Conservation (phyloP, 2,113 vertebrate genomes). For the Hypocryptadius cinnamomeus region DNA sequence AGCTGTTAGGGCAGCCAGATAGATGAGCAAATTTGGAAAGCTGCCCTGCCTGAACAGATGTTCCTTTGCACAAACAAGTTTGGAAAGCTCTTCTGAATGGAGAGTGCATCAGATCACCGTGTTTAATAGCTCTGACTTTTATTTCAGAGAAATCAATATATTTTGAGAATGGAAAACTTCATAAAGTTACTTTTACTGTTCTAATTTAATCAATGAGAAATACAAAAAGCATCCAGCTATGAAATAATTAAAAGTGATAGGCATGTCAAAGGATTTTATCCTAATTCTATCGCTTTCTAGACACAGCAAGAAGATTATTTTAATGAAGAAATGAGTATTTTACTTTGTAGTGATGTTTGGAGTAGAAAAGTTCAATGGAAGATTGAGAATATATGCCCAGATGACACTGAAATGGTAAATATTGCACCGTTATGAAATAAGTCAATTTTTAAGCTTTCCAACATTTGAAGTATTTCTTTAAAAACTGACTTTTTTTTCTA, state of each 20-base stretch:
- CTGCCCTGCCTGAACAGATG: not conserved
- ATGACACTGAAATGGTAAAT: not conserved
- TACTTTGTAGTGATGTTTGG: not conserved
- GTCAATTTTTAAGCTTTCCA: not conserved
- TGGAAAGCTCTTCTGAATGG: not conserved
- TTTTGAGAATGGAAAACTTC: not conserved
- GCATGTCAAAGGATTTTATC: not conserved
- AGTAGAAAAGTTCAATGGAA: not conserved
- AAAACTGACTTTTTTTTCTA: not conserved
- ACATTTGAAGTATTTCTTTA: not conserved
- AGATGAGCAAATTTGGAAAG: not conserved
- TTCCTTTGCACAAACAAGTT: not conserved
- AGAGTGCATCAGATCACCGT: rapidly evolving
- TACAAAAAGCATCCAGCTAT: not conserved
- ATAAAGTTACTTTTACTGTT: not conserved
- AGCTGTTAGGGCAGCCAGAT: not conserved
- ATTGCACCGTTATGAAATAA: not conserved
- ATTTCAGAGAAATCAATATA: not conserved
- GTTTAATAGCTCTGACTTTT: not conserved
- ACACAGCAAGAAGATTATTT: not conserved
- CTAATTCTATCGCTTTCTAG: not conserved
- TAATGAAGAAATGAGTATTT: not conserved
- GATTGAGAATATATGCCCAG: not conserved
- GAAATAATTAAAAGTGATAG: not conserved
- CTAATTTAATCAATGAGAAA: not conserved